phyloP scores from a whole-genome alignment of 2,113 vertebrate species.

The Cyanocitta stelleri region DNA sequence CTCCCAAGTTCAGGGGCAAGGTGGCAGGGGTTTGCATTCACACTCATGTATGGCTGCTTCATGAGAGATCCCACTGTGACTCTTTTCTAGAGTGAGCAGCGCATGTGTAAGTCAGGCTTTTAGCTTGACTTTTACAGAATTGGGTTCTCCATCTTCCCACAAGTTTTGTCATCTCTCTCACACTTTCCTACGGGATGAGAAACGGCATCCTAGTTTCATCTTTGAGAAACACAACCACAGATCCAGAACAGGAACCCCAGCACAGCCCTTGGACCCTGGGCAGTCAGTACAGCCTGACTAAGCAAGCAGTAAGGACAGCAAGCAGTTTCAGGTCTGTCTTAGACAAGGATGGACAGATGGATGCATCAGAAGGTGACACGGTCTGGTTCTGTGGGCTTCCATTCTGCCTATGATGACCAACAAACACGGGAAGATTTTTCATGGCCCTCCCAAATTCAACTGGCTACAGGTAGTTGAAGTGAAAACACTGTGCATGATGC shows the following conservation, averaged over 20 bases:
- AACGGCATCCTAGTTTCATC: not conserved
- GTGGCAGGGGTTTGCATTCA: not conserved
- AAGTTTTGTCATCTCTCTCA: not conserved
- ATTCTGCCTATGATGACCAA: not conserved
- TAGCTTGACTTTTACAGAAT: not conserved
- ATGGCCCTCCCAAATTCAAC: not conserved
- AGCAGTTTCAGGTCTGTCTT: not conserved
- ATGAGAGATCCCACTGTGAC: not conserved
- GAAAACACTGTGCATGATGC: not conserved
- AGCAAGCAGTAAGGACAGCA: not conserved
- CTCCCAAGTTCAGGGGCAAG: not conserved
- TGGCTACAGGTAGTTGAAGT: not conserved
- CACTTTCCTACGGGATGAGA: not conserved
- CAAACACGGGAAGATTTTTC: not conserved
- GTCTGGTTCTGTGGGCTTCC: not conserved
- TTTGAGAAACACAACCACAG: not conserved
- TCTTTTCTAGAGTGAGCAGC: not conserved
- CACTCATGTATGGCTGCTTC: fast-evolving
- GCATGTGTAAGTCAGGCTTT: not conserved
- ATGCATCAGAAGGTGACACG: not conserved
- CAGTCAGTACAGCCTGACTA: not conserved
- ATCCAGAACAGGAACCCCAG: not conserved
- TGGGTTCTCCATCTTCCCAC: not conserved
- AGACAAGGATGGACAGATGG: not conserved
- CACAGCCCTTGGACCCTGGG: not conserved